Conservation (phyloP, 2,113 vertebrate species). For the Myrmecobius fasciatus region DNA sequence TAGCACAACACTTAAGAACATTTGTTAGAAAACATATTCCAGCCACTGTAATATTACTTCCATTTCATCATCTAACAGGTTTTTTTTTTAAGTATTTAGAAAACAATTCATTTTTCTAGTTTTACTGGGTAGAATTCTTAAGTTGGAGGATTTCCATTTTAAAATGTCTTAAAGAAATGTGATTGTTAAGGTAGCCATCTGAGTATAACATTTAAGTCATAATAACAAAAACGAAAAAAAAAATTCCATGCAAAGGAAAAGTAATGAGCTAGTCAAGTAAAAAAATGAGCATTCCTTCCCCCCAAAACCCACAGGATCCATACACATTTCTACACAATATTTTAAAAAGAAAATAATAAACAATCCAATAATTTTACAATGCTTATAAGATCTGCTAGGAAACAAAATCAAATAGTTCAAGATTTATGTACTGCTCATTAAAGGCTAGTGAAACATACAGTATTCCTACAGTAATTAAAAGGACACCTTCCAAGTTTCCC, state of each 20-base stretch:
- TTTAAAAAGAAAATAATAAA: slow-evolving; percentile 1
- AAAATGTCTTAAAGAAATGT: not conserved
- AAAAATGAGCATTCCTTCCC: not conserved
- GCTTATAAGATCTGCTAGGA: slow-evolving; percentile 57
- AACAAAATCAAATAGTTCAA: slow-evolving; percentile 45
- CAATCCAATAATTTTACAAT: slow-evolving; percentile 55
- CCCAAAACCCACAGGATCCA: not conserved
- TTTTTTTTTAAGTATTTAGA: not conserved
- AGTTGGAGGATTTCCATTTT: not conserved
- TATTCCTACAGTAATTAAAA: slow-evolving; percentile 67
- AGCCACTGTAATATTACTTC: slow-evolving; percentile 44
- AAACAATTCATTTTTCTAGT: slow-evolving; percentile 36
- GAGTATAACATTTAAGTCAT: not conserved
- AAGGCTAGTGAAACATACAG: slow-evolving; percentile 30
- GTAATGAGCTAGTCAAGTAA: not conserved
- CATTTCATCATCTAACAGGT: slow-evolving; percentile 37
- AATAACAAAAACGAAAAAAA: not conserved
- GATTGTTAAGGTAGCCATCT: not conserved
- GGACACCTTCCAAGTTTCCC: slow-evolving; percentile 38
- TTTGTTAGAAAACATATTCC: slow-evolving; percentile 17
- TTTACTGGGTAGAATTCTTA: slow-evolving; percentile 45
- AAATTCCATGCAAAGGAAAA: not conserved
- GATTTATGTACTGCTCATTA: slow-evolving; percentile 30
- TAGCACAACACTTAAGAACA: not conserved
- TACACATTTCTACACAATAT: not conserved